Base-by-base conservation (phyloP, 2,113 vertebrate genomes). In the Notarius quadriscutis region DNA sequence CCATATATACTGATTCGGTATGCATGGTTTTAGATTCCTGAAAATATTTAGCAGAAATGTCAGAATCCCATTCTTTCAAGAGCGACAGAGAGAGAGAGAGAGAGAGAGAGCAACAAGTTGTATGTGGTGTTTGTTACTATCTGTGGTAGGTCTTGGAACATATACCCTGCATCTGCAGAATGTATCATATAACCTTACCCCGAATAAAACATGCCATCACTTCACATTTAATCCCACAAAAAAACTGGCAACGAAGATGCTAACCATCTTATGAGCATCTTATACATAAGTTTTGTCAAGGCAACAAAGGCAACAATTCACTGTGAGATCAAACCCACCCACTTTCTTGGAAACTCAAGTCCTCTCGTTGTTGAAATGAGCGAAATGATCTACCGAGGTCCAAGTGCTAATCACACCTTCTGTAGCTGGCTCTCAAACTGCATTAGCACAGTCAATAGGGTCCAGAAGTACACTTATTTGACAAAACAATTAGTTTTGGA, bases 401-500 rank as follows among this genome's bases (percentile, higher is more conserved):
- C 79, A 62, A 62, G 57, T 41, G 57, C 79, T 81, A 81, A 81
- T 81, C 79, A 60, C 79, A 14, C 57, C 79, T 62, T 41, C 30
- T 62, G 79, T 81, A 48, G 79, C 79, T 81, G 79, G 30, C 79
- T 22, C 58, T 62, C 30, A 81, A 62, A 81, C 57, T 48, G 58
- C 79, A 81, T 81, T 81, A 81, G 57, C 57, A 34, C 79, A 62
- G 62, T 81, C 79, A 62, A 81, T 81, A 81, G 57, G 79, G 79
- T 81, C 57, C 79, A 81, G 79, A 81, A 81, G 79, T 81, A 57
- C 57, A 81, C 79, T 81, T 81, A 81, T 81, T 81, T 81, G 79
- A 81, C 79, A 81, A 81, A 81, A 81, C 79, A 81, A 81, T 81
- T 81, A 81, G 79, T 81, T 81, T 81, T 81, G 79, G 79, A 81